These are phyloP conservation scores for Chionodraco myersi DNA, from an alignment of 2,113 vertebrate species.

Conservation along the genomic window DNA sequence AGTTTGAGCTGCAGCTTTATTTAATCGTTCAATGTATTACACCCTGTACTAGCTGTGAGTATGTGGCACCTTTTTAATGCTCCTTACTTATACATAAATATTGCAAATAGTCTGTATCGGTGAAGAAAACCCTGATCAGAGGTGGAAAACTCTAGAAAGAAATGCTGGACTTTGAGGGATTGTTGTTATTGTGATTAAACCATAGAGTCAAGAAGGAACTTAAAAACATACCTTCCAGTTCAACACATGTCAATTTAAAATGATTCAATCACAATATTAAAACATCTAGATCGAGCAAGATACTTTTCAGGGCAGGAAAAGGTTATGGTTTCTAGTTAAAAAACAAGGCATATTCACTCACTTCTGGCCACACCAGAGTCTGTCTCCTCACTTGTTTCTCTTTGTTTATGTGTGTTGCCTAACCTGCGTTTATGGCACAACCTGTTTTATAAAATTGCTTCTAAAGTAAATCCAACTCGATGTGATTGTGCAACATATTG, in stretches of 20 bases:
- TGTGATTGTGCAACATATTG: neutral
- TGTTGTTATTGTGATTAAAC: neutral
- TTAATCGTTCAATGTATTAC: neutral
- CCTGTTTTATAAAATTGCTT: neutral
- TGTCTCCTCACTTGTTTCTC: neutral
- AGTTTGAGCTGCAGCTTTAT: conserved; percentile 3
- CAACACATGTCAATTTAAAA: neutral
- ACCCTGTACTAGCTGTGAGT: neutral
- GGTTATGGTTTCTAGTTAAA: neutral
- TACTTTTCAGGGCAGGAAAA: neutral
- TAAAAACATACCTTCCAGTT: neutral
- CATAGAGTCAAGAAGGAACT: neutral
- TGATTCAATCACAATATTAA: neutral
- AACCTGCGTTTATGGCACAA: neutral
- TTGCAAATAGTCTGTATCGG: neutral
- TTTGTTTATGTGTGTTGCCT: neutral
- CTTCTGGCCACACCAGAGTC: neutral
- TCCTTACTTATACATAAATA: neutral
- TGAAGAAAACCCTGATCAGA: neutral
- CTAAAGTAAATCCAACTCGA: neutral
- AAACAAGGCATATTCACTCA: neutral
- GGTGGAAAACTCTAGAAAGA: too few relatives aligned
- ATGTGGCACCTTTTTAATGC: neutral
- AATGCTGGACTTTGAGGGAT: too few relatives aligned
- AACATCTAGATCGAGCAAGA: neutral